A percentile compares a stretch with the other conserved stretches of the same genome.
Conservation (phyloP, 2,888 invertebrate species). For the Orthosia incerta region DNA sequence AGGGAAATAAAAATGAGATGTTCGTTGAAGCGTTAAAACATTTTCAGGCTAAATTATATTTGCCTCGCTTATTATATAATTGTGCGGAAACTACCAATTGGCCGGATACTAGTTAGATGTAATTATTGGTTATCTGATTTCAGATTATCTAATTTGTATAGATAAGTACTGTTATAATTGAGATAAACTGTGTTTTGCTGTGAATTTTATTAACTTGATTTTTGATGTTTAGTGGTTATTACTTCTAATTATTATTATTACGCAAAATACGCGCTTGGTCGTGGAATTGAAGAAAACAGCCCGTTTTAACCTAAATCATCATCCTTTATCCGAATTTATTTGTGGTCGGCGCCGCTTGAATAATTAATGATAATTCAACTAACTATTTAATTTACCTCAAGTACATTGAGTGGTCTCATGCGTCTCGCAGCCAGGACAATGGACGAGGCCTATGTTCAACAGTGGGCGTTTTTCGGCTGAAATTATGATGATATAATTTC, state of each 20-base stretch:
- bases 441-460: too few relatives aligned
- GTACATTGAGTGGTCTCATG: too few relatives aligned
- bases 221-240: not conserved
- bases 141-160: not conserved
- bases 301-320: too few relatives aligned
- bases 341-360: too few relatives aligned
- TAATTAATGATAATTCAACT: too few relatives aligned
- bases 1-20: slow-evolving; percentile 3
- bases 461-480: too few relatives aligned
- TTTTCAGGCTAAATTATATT: not conserved
- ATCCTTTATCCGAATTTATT: too few relatives aligned
- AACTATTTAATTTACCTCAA: too few relatives aligned
- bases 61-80: not conserved
- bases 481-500: not conserved
- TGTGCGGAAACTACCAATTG: slow-evolving; percentile 26
- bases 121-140: slow-evolving; percentile 16
- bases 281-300: too few relatives aligned
- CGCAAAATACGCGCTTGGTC: too few relatives aligned
- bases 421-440: too few relatives aligned
- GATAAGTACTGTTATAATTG: not conserved
- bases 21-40: slow-evolving; percentile 19
- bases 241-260: too few relatives aligned
- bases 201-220: not conserved
- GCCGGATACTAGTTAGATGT: slow-evolving; percentile 3
- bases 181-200: not conserved